Conservation (phyloP, 2,888 invertebrate species). For the Epistrophe grossulariae region DNA sequence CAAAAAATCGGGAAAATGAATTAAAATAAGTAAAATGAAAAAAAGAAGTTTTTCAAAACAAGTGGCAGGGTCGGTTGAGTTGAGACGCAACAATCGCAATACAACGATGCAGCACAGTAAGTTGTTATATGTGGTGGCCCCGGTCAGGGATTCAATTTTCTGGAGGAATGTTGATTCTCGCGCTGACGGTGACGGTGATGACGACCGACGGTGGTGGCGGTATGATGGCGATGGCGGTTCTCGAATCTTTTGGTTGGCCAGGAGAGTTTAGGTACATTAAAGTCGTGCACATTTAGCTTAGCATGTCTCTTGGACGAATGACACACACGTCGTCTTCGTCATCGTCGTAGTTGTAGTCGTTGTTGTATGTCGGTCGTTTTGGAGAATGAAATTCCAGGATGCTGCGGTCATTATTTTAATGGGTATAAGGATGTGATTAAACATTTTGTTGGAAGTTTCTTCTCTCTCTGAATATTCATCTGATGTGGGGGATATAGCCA, state of each 20-base stretch:
- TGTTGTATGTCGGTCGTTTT: constrained; percentile 43
- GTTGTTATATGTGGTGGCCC: neutral
- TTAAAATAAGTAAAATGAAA: neutral
- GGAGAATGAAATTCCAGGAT: constrained; percentile 71
- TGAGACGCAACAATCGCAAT: neutral
- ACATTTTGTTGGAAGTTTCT: constrained; percentile 67
- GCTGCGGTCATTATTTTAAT: constrained; percentile 74
- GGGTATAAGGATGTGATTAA: constrained; percentile 72
- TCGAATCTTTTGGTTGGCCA: constrained; percentile 21
- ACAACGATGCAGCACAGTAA: constrained; percentile 19
- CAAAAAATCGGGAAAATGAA: constrained; percentile 17
- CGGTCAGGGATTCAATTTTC: constrained; percentile 52
- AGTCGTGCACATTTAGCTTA: constrained; percentile 72
- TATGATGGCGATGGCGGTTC: neutral
- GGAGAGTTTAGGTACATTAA: constrained; percentile 50
- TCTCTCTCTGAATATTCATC: constrained; percentile 2
- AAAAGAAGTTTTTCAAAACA: constrained; percentile 43
- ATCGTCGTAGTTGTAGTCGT: constrained; percentile 45
- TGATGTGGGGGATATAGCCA: neutral
- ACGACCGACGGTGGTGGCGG: constrained; percentile 1
- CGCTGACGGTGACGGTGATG: constrained; percentile 21
- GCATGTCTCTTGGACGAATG: constrained; percentile 69
- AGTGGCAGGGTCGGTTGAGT: constrained; percentile 53
- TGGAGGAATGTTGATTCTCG: constrained; percentile 63
- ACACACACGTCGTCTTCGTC: constrained; percentile 73